phyloP scores from a whole-genome alignment of 2,888 invertebrate species.

The Troides oblongomaculatus region DNA sequence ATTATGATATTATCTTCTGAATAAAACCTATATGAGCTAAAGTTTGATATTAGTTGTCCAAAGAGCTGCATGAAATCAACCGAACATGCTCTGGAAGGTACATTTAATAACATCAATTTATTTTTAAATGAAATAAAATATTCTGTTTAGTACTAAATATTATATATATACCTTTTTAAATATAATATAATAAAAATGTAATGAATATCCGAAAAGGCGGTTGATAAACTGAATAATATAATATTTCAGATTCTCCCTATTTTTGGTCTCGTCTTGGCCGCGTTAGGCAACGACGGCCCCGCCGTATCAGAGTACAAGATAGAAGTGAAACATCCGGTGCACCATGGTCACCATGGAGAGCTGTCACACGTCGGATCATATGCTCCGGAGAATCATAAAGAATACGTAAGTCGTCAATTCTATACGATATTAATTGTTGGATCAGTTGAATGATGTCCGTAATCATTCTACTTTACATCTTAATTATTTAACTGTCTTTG shows the following conservation, averaged over 20 bases:
- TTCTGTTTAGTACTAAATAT: too few species aligned
- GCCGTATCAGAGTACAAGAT: slow-evolving; percentile 58
- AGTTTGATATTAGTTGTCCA: slow-evolving; percentile 24
- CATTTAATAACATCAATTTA: slow-evolving; percentile 4
- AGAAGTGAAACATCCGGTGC: slow-evolving; percentile 39
- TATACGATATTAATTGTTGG: too few species aligned
- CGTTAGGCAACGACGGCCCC: slow-evolving; percentile 46
- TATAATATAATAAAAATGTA: neutral
- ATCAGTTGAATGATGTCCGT: too few species aligned
- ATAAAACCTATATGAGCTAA: slow-evolving; percentile 23
- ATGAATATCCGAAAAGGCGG: neutral
- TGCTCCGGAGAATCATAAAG: slow-evolving; percentile 62
- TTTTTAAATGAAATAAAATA: too few species aligned
- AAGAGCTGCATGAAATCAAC: slow-evolving; percentile 6
- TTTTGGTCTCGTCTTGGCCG: slow-evolving; percentile 42
- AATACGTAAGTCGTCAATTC: slow-evolving; percentile 56
- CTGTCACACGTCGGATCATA: slow-evolving; percentile 52
- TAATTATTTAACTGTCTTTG: too few species aligned
- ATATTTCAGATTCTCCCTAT: slow-evolving; percentile 17
- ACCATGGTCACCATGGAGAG: slow-evolving; percentile 49
- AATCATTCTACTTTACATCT: too few species aligned
- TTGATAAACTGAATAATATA: too few species aligned
- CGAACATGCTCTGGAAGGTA: slow-evolving; percentile 38
- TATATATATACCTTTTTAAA: too few species aligned
- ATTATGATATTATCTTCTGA: slow-evolving; percentile 19